phyloP scores from a whole-genome alignment of 2,888 invertebrate genomes.

The Elaeidobius kamerunicus region DNA sequence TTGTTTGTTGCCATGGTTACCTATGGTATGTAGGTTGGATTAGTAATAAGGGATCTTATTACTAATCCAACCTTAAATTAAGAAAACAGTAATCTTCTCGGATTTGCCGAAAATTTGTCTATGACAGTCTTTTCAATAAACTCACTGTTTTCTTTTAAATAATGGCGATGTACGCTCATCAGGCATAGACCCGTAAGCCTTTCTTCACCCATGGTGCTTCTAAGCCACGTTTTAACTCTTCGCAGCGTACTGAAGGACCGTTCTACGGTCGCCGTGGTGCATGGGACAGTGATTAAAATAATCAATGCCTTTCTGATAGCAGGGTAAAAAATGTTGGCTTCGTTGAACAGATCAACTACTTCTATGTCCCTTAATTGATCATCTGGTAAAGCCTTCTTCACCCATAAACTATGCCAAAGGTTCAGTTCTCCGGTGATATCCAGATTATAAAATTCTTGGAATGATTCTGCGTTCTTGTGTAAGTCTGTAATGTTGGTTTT shows the following conservation, averaged over 20 bases:
- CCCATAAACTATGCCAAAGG: constrained; percentile 18
- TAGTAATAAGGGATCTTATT: too few species aligned
- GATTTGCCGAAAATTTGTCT: constrained; percentile 7
- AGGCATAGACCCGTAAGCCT: constrained; percentile 7
- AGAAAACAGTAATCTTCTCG: constrained; percentile 7
- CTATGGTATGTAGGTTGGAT: too few species aligned
- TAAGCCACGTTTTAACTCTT: constrained; percentile 12
- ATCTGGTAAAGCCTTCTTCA: constrained; percentile 12
- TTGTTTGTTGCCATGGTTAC: too few species aligned
- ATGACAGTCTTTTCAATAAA: constrained; percentile 1
- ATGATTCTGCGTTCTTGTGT: constrained; percentile 18
- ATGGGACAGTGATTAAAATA: constrained; percentile 11
- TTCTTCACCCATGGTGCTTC: constrained; percentile 9
- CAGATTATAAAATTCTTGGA: constrained; percentile 13
- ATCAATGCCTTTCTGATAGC: constrained; percentile 10
- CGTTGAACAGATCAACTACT: constrained; percentile 9
- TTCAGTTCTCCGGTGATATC: constrained; percentile 13
- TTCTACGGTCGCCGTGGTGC: constrained; percentile 14
- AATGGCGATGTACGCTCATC: constrained; percentile 2
- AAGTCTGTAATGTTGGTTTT: constrained; percentile 11
- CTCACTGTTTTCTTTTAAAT: background rate
- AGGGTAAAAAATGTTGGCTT: constrained; percentile 8
- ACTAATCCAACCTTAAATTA: too few species aligned
- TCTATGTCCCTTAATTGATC: constrained; percentile 17
- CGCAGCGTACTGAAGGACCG: constrained; percentile 13